phyloP scores from a whole-genome alignment of 2,113 vertebrate species.

The Tragelaphus strepsiceros region DNA sequence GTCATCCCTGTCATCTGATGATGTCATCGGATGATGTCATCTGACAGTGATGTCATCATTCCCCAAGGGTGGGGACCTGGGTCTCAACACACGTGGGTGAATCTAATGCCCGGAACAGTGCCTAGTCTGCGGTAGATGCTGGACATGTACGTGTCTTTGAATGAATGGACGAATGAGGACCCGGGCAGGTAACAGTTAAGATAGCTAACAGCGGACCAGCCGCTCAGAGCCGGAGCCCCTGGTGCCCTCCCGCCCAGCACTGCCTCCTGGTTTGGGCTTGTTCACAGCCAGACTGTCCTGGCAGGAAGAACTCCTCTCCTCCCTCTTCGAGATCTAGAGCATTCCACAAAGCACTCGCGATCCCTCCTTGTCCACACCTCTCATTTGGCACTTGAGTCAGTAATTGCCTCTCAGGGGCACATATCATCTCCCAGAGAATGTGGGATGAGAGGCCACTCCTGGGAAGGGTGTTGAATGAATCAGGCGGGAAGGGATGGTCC shows the following conservation, averaged over 20 bases:
- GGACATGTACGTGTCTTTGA: not conserved
- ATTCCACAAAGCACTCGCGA: not conserved
- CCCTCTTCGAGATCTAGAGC: not conserved
- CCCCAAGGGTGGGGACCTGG: not conserved
- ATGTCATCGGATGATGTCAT: too few species aligned
- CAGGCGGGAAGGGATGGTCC: fast-evolving
- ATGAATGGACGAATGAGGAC: not conserved
- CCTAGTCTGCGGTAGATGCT: fast-evolving
- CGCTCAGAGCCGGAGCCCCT: not conserved
- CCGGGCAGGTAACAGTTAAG: not conserved
- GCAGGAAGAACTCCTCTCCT: not conserved
- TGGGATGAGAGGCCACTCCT: not conserved
- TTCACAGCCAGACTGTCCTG: fast-evolving
- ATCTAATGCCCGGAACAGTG: not conserved
- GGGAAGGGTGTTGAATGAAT: not conserved
- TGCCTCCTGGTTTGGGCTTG: not conserved
- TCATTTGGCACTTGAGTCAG: not conserved
- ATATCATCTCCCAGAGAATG: not conserved
- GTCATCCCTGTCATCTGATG: too few species aligned
- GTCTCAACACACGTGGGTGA: not conserved
- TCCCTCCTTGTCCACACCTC: not conserved
- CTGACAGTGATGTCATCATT: too few species aligned
- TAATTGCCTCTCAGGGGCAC: not conserved
- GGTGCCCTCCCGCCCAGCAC: fast-evolving
- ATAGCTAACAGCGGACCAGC: not conserved